phyloP scores from a whole-genome alignment of 1,140 invertebrate species.

The Galendromus occidentalis region DNA sequence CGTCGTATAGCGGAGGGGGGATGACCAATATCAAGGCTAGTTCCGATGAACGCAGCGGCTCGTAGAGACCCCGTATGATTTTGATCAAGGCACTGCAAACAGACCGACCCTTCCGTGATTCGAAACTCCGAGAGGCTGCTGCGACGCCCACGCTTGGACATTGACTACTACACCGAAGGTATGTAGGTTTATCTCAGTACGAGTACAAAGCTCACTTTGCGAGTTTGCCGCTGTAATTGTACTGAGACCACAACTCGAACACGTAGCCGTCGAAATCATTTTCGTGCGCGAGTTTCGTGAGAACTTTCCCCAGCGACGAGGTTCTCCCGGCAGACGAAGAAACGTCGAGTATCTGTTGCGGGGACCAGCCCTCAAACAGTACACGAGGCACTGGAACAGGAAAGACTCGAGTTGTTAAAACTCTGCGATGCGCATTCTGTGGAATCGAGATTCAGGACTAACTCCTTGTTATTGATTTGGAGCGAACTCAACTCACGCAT shows the following conservation, averaged over 20 bases:
- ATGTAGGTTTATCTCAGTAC: too few relatives aligned
- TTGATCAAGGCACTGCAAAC: slow-evolving; percentile 24
- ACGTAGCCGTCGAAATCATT: slow-evolving; percentile 62
- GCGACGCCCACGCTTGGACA: too few relatives aligned
- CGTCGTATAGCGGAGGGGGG: slow-evolving; percentile 46
- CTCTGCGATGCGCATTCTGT: not conserved
- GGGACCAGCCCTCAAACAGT: slow-evolving; percentile 63
- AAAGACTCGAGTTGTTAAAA: slow-evolving; percentile 7
- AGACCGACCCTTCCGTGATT: too few relatives aligned
- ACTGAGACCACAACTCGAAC: slow-evolving; percentile 65
- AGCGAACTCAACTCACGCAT: slow-evolving; percentile 27
- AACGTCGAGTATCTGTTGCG: slow-evolving; percentile 15
- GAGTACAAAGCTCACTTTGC: slow-evolving; percentile 34
- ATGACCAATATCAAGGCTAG: slow-evolving; percentile 57
- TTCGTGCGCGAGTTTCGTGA: slow-evolving; percentile 26
- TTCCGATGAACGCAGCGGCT: slow-evolving; percentile 32
- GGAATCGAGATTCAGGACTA: too few relatives aligned
- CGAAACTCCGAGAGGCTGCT: too few relatives aligned
- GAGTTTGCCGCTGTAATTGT: slow-evolving; percentile 38
- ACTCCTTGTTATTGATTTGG: too few relatives aligned
- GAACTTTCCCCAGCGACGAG: slow-evolving; percentile 14
- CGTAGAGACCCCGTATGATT: slow-evolving; percentile 31
- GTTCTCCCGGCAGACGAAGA: slow-evolving; percentile 12
- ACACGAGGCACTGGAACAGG: slow-evolving; percentile 43
- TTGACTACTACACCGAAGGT: too few relatives aligned